These are phyloP conservation scores for Hipparchia semele DNA, from an alignment of 2,888 invertebrate genomes.

Conservation along the genomic window DNA sequence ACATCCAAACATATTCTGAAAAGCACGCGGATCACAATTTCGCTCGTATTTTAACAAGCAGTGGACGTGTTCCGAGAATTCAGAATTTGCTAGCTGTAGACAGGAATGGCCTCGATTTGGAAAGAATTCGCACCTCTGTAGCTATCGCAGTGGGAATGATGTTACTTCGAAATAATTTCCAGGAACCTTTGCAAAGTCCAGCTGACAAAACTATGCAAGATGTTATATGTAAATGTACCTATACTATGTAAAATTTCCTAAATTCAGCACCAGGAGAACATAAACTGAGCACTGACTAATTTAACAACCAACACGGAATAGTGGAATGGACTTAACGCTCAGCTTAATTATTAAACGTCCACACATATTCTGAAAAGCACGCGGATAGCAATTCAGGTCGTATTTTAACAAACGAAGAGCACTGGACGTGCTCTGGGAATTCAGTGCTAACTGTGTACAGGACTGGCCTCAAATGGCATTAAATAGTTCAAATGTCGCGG, in stretches of 20 bases:
- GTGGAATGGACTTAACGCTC: not conserved
- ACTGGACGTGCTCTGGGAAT: not conserved
- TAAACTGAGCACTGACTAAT: not conserved
- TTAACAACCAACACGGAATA: not conserved
- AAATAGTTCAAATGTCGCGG: constrained; percentile 6
- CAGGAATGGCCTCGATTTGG: constrained; percentile 2
- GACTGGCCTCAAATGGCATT: constrained; percentile 2
- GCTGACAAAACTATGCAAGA: no score
- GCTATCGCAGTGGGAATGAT: not conserved
- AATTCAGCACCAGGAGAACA: no score
- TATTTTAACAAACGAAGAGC: constrained; percentile 17
- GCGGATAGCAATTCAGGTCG: constrained; percentile 4
- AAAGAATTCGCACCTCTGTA: not conserved
- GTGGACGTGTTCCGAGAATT: not conserved
- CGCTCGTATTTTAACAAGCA: not conserved
- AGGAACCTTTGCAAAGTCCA: not conserved
- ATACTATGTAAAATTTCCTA: no score
- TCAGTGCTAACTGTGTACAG: constrained; percentile 3
- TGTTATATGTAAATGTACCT: no score
- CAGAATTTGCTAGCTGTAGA: constrained; percentile 1
- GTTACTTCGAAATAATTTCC: not conserved
- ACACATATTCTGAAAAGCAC: constrained; percentile 3
- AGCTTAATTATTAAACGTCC: constrained; percentile 7
- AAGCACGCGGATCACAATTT: constrained; percentile 9
- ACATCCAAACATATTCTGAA: not conserved